A percentile compares a stretch with the other conserved stretches of the same genome.
Evolutionary conservation across 2,888 invertebrate genomes (phyloP).

Genomic region (Heliconius erato): DNA sequence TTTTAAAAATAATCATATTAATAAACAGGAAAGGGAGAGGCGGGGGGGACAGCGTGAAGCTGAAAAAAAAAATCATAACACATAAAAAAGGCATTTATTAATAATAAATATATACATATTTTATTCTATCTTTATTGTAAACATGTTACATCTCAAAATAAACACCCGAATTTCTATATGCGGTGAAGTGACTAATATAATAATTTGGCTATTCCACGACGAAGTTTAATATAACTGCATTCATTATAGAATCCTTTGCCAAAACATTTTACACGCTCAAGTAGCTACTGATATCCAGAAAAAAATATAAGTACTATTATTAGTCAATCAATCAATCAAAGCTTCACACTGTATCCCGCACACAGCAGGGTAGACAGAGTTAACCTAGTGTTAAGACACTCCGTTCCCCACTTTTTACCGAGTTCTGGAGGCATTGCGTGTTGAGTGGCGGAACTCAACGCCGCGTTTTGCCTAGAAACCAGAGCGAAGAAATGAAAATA

Average conservation of each 20-base stretch:
- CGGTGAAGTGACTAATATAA: slow-evolving; percentile 14
- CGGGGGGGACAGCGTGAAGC: not conserved
- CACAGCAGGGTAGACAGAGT: no score
- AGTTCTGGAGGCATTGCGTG: no score
- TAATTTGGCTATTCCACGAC: slow-evolving; percentile 1
- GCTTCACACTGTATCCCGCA: no score
- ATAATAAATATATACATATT: not conserved
- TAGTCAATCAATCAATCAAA: no score
- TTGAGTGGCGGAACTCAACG: no score
- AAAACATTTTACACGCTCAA: not conserved
- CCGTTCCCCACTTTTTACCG: no score
- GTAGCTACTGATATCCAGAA: not conserved
- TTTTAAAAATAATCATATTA: no score
- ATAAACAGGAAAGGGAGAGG: no score
- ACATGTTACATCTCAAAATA: not conserved
- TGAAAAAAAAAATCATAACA: not conserved
- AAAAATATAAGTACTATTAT: no score
- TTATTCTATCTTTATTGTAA: not conserved
- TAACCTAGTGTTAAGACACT: no score
- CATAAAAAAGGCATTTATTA: not conserved
- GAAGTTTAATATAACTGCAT: not conserved
- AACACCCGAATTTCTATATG: not conserved
- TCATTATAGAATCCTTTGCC: slow-evolving; percentile 3
- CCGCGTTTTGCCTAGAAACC: no score
- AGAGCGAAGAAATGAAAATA: no score